Evolutionary conservation across 1,140 invertebrate genomes (phyloP), one percentile per base, ranked within the genome.

Genomic region (Zaprionus tsacasi): DNA sequence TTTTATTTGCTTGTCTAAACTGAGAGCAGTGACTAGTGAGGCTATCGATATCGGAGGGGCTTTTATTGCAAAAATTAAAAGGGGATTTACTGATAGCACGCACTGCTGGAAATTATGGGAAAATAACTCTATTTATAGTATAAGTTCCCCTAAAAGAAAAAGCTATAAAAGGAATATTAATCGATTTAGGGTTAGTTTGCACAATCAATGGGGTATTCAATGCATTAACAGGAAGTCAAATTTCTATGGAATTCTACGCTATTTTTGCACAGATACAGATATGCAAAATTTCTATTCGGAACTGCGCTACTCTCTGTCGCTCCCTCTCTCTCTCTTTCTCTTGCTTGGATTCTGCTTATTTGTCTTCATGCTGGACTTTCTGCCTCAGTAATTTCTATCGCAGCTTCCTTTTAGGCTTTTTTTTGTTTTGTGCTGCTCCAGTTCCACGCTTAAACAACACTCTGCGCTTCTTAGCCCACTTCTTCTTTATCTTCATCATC

Each of bases 401-500:
- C 13, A 21, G 36, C 27, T 40, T 58, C 65, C 43, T 33, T 70
- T 35, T 45, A 7, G 15, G 30, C 21, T 55, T 38, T 48, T 6
- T 64, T 63, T 5, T 25, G 8, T 10, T 33, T n/a, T 13, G 40
- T 40, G 38, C 38, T 40, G 45, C 45, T 50, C 45, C 45, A 50
- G 45, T 50, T 50, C 17, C 17, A 50, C 8, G 45, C 17, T 12
- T 25, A 25, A 11, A 25, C 17, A 25, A 50, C 1, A 21, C 17
- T 21, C 13, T 45, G n/a, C 40, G n/a, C 40, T 15, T 45, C 40
- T 45, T 45, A 45, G 40, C 40, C 40, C 6, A 45, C 40, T 45
- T 8, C n/a, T 2, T 45, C n/a, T 15, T 45, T n/a, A 8, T 12
- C 11, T 38, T 15, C n/a, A 3, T 1, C 40, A 7, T n/a, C n/a